A percentile compares a stretch with the other conserved stretches of the same genome.
Conservation (phyloP, 2,797 vertebrate genomes). For the Ceryle rudis region DNA sequence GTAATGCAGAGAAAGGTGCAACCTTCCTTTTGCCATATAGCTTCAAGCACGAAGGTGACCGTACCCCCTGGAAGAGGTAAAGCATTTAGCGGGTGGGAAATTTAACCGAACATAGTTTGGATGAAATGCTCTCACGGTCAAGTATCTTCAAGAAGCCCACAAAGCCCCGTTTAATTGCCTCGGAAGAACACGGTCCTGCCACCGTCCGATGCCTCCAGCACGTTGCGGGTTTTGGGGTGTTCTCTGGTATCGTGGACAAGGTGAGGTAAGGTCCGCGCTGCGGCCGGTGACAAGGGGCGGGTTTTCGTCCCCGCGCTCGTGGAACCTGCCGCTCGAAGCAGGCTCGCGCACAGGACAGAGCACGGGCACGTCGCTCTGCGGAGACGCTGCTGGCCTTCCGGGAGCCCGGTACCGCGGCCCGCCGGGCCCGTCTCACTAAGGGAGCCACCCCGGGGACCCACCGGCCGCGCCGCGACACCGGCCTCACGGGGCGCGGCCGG, state of each 20-base stretch:
- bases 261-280: rapidly evolving
- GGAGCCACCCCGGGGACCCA: neutral
- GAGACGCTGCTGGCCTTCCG: rapidly evolving
- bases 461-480: neutral
- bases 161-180: neutral
- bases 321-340: neutral
- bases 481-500: too few species aligned
- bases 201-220: rapidly evolving
- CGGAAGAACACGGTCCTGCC: rapidly evolving
- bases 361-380: neutral
- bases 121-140: too few species aligned
- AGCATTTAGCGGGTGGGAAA: neutral
- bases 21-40: neutral
- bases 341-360: too few species aligned
- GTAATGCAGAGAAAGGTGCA: neutral
- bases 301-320: rapidly evolving
- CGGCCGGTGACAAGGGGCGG: rapidly evolving
- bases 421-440: too few species aligned
- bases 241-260: rapidly evolving
- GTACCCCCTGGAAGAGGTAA: too few species aligned
- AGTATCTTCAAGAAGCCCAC: too few species aligned
- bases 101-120: neutral
- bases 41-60: neutral
- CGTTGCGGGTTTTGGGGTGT: too few species aligned
- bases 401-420: neutral